Conservation (phyloP, 2,113 vertebrate genomes). For the Lutjanus erythropterus region DNA sequence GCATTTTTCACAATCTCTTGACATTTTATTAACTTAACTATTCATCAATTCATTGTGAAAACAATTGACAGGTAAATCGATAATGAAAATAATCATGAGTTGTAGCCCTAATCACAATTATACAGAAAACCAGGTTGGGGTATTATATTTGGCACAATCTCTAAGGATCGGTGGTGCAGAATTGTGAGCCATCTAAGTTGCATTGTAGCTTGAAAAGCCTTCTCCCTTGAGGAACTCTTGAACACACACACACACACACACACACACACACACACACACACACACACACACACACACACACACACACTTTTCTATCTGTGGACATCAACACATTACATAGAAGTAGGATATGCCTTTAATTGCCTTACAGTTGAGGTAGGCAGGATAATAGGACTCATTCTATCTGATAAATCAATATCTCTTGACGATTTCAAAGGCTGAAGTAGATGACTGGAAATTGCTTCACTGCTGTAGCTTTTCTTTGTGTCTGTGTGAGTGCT, state of each 20-base stretch:
- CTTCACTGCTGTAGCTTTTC: constrained; percentile 2
- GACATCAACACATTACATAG: constrained; percentile 49
- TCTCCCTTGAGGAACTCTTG: constrained; percentile 14
- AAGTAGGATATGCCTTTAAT: constrained; percentile 71
- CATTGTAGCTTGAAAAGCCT: constrained; percentile 17
- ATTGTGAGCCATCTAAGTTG: not conserved
- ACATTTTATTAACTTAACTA: too few species aligned
- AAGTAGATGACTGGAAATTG: constrained; percentile 20
- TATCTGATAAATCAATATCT: constrained; percentile 66
- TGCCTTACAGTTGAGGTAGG: constrained; percentile 64
- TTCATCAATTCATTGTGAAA: too few species aligned
- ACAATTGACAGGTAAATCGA: too few species aligned
- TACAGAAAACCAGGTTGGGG: not conserved
- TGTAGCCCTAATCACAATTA: too few species aligned
- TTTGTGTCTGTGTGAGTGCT: not conserved
- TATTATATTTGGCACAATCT: not conserved
- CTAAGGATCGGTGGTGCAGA: constrained; percentile 1
- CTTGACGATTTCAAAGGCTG: constrained; percentile 10
- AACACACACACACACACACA: constrained; percentile 32
- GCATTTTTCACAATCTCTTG: too few species aligned
- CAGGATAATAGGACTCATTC: constrained; percentile 22
- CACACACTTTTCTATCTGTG: constrained; percentile 49
- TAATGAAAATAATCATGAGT: too few species aligned
- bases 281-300: constrained; percentile 31
- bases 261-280: constrained; percentile 34